These are phyloP conservation scores for Corythaixoides concolor DNA, from an alignment of 2,113 vertebrate species.

Conservation along the genomic window DNA sequence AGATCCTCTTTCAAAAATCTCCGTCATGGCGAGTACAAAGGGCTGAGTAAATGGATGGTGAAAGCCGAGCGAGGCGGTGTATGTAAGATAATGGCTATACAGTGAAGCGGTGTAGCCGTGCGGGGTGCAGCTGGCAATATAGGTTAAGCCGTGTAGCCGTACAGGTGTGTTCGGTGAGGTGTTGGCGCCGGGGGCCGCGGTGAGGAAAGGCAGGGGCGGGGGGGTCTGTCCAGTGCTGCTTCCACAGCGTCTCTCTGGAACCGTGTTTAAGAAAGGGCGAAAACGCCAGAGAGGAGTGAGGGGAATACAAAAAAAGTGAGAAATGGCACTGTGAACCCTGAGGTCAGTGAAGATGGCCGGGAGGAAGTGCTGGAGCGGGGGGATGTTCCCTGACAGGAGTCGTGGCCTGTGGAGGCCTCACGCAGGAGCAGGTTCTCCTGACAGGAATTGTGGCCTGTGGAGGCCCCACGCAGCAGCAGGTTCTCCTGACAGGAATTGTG, in stretches of 20 bases:
- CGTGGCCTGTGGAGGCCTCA: too few relatives aligned
- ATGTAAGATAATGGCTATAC: accelerated
- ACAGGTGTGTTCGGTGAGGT: not conserved
- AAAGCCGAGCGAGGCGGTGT: accelerated
- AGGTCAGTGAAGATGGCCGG: not conserved
- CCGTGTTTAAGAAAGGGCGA: accelerated
- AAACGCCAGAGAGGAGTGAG: not conserved
- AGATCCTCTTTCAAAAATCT: not conserved
- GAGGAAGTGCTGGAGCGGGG: not conserved
- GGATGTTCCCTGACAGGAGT: not conserved
- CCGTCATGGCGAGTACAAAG: accelerated
- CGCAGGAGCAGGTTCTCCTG: not conserved
- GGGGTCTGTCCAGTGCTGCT: not conserved
- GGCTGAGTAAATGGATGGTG: not conserved
- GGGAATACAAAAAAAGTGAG: not conserved
- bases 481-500: not conserved
- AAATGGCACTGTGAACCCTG: not conserved
- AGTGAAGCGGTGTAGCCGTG: too few relatives aligned
- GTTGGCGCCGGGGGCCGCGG: not conserved
- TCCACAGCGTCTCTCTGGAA: not conserved
- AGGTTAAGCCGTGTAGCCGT: too few relatives aligned
- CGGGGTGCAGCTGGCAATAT: too few relatives aligned
- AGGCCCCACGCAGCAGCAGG: too few relatives aligned
- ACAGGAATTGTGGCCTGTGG: too few relatives aligned
- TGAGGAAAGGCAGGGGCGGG: not conserved